Conservation (phyloP, 2,797 vertebrate genomes). For the Acrocephalus scirpaceus region DNA sequence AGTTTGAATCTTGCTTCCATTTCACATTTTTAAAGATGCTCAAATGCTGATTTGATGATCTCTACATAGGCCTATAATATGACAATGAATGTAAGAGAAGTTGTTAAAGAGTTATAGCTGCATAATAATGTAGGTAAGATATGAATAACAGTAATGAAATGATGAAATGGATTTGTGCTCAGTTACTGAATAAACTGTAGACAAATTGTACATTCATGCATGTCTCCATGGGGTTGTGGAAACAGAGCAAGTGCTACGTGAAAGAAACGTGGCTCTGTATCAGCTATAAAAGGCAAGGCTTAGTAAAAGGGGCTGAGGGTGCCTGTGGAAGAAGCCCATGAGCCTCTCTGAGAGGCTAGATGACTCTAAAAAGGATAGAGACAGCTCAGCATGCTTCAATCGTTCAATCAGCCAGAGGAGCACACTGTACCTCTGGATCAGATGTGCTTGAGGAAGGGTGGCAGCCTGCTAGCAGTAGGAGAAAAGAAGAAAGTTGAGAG, state of each 20-base stretch:
- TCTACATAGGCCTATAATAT: not conserved
- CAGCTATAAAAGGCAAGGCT: not conserved
- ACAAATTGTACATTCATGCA: not conserved
- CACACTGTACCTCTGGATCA: not conserved
- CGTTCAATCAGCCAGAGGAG: not conserved
- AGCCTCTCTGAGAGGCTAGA: not conserved
- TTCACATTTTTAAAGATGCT: not conserved
- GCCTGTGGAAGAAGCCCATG: not conserved
- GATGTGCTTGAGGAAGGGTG: not conserved
- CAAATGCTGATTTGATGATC: not conserved
- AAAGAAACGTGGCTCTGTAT: not conserved
- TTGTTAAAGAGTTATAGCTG: not conserved
- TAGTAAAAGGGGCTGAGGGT: not conserved
- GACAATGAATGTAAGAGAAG: not conserved
- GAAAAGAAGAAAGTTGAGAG: not conserved
- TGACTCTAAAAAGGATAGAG: not conserved
- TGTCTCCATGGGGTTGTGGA: not conserved
- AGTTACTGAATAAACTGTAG: not conserved
- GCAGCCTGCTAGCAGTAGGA: not conserved
- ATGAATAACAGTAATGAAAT: not conserved
- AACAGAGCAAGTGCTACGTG: not conserved
- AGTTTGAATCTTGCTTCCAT: not conserved
- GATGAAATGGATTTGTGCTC: not conserved
- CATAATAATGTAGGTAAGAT: not conserved
- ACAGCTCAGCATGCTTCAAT: rapidly evolving